phyloP scores from a whole-genome alignment of 2,797 vertebrate species.

The Poeciliopsis paucimaculata region DNA sequence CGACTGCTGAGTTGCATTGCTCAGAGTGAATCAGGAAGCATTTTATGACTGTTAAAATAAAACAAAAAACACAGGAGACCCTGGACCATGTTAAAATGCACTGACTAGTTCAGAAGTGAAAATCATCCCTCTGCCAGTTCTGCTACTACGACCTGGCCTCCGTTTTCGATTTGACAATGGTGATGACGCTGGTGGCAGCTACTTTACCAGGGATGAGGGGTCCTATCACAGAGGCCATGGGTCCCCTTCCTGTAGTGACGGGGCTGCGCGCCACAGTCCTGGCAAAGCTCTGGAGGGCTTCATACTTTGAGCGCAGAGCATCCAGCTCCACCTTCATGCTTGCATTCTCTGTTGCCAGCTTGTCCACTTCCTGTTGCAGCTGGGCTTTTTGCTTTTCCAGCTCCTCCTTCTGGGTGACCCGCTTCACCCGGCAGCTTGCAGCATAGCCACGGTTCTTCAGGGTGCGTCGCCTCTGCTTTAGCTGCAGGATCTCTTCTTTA shows the following conservation, averaged over 20 bases:
- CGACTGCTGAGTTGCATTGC: slow-evolving; percentile 37
- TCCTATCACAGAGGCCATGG: slow-evolving; percentile 88
- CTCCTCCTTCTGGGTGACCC: slow-evolving; percentile 98
- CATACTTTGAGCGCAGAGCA: slow-evolving; percentile 97
- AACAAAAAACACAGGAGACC: slow-evolving; percentile 44
- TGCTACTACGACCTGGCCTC: slow-evolving; percentile 93
- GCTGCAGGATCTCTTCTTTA: slow-evolving; percentile 96
- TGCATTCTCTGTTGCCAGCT: slow-evolving; percentile 95
- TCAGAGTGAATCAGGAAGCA: slow-evolving; percentile 31
- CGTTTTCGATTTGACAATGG: slow-evolving; percentile 98
- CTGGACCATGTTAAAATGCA: slow-evolving; percentile 72
- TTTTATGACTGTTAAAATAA: slow-evolving; percentile 50
- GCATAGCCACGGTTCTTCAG: slow-evolving; percentile 98
- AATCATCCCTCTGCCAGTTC: slow-evolving; percentile 67
- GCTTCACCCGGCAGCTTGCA: slow-evolving; percentile 96
- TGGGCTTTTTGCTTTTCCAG: slow-evolving; percentile 96
- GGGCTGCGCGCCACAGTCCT: slow-evolving; percentile 96
- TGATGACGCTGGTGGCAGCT: slow-evolving; percentile 98
- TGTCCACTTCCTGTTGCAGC: slow-evolving; percentile 97
- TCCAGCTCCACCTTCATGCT: slow-evolving; percentile 98
- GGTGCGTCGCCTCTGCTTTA: slow-evolving; percentile 96
- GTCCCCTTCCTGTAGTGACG: slow-evolving; percentile 86
- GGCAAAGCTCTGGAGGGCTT: slow-evolving; percentile 98
- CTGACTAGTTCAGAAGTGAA: slow-evolving; percentile 63
- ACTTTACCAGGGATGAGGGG: slow-evolving; percentile 94